phyloP scores from a whole-genome alignment of 2,888 invertebrate species.

The Loripinus fragilis region DNA sequence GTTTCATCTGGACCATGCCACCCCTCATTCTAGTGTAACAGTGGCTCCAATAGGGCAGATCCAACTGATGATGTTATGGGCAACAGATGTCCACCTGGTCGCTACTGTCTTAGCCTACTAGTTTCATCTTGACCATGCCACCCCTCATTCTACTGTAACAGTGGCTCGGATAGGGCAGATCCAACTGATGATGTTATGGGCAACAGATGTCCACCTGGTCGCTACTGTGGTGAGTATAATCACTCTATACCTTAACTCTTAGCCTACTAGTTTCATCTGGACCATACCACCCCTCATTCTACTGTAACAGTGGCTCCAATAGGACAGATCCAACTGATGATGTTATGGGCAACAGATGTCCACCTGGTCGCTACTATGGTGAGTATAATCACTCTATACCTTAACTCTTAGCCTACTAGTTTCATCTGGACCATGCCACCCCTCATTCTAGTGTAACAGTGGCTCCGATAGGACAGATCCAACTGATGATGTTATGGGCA shows the following conservation, averaged over 20 bases:
- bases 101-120: too few species aligned
- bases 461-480: slow-evolving; percentile 75
- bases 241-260: too few species aligned
- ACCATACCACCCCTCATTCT: slow-evolving; percentile 76
- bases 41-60: too few species aligned
- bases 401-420: too few species aligned
- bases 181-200: slow-evolving; percentile 81
- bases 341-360: slow-evolving; percentile 79
- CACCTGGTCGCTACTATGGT: slow-evolving; percentile 80
- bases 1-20: too few species aligned
- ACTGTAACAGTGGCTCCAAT: slow-evolving; percentile 73
- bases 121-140: slow-evolving; percentile 74
- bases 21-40: too few species aligned
- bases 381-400: too few species aligned
- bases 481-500: slow-evolving; percentile 79
- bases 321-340: slow-evolving; percentile 79
- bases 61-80: too few species aligned
- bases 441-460: slow-evolving; percentile 77
- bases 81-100: too few species aligned
- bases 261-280: slow-evolving; percentile 72
- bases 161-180: slow-evolving; percentile 70
- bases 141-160: slow-evolving; percentile 77
- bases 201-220: slow-evolving; percentile 77
- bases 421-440: slow-evolving; percentile 74
- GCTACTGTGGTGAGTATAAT: slow-evolving; percentile 77